Conservation (phyloP, 2,797 vertebrate genomes). For the Simalia tracyae region DNA sequence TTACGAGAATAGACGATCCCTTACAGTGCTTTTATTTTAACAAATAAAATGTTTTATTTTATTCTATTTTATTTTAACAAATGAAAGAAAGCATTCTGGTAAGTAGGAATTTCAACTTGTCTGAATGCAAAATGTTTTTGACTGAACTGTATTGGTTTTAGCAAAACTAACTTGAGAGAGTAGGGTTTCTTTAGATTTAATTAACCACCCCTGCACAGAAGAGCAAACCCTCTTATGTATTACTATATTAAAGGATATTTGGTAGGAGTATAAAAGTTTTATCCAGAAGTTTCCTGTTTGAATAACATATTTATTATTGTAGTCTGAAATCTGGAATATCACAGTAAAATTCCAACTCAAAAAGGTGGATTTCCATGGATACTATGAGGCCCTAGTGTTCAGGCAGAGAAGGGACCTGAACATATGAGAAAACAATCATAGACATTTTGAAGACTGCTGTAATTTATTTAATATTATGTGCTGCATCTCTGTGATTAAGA, state of each 20-base stretch:
- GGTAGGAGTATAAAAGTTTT: background rate
- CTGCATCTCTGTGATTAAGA: background rate
- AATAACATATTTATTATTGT: slow-evolving; percentile 16
- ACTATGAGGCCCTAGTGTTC: background rate
- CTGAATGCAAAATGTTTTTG: background rate
- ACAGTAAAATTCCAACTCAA: background rate
- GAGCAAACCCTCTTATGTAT: background rate
- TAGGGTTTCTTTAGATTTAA: background rate
- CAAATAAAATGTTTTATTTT: background rate
- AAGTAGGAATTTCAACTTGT: background rate
- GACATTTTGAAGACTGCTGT: background rate
- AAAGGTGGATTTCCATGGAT: background rate
- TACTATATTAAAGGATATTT: background rate
- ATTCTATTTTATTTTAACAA: background rate
- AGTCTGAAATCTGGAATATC: slow-evolving; percentile 16
- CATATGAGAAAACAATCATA: background rate
- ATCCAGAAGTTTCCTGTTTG: slow-evolving; percentile 26
- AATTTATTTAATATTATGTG: background rate
- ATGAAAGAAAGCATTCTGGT: background rate
- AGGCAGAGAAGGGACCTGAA: background rate
- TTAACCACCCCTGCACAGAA: background rate
- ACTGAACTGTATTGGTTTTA: background rate
- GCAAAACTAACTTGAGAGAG: background rate
- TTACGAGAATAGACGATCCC: background rate
- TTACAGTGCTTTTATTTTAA: background rate